Evolutionary conservation across 2,113 vertebrate species (phyloP).

Genomic region (Vicugna pacos): DNA sequence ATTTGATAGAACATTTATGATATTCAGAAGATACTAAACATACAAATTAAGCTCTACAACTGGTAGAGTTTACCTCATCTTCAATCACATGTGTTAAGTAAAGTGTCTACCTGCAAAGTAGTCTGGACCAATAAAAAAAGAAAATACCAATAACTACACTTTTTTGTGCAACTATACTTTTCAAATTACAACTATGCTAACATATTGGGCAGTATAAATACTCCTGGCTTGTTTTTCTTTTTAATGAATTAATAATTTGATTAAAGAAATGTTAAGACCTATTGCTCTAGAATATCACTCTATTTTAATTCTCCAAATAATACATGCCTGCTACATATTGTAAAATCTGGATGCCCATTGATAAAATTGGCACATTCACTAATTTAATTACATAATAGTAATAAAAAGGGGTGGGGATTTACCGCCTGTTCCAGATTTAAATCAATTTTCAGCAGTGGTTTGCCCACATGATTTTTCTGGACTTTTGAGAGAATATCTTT

Average conservation of each 20-base stretch:
- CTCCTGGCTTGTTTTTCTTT: background rate
- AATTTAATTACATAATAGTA: slow-evolving; percentile 63
- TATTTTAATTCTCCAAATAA: slow-evolving; percentile 36
- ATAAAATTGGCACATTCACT: background rate
- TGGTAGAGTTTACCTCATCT: slow-evolving; percentile 25
- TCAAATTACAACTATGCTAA: slow-evolving; percentile 38
- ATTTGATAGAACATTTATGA: slow-evolving; percentile 24
- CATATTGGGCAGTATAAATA: background rate
- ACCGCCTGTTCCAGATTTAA: slow-evolving; percentile 93
- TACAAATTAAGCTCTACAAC: background rate
- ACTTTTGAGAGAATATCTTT: slow-evolving; percentile 89
- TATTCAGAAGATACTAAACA: slow-evolving; percentile 29
- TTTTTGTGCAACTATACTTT: background rate
- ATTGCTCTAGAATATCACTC: slow-evolving; percentile 50
- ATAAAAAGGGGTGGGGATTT: slow-evolving; percentile 31
- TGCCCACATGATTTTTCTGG: slow-evolving; percentile 88
- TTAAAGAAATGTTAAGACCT: background rate
- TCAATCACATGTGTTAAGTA: slow-evolving; percentile 22
- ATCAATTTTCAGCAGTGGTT: slow-evolving; percentile 90
- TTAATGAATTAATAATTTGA: background rate
- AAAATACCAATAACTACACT: background rate
- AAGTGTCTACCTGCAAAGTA: slow-evolving; percentile 33
- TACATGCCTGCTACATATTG: background rate
- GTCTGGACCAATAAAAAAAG: background rate
- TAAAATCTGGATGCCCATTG: slow-evolving; percentile 55